Percentiles rank a stretch among this genome's conserved stretches.
phyloP scores from a whole-genome alignment of 2,888 invertebrate genomes.

The Charanyca ferruginea region DNA sequence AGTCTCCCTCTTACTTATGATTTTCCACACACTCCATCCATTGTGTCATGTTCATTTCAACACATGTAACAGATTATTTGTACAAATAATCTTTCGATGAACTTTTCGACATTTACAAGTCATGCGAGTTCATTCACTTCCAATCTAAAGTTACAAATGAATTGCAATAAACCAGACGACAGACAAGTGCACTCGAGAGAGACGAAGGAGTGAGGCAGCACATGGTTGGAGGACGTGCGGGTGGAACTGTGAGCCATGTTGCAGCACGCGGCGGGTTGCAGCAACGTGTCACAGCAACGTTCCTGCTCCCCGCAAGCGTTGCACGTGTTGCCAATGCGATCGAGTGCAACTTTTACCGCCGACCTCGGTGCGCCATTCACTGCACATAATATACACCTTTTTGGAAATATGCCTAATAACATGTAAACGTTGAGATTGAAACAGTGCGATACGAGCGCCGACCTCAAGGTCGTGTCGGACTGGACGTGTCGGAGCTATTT shows the following conservation, averaged over 20 bases:
- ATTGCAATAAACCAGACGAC: conserved; percentile 17
- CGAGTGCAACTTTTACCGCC: conserved; percentile 65
- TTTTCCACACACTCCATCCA: too few species aligned
- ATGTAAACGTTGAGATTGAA: conserved; percentile 19
- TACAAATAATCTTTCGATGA: conserved; percentile 12
- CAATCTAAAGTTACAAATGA: conserved; percentile 12
- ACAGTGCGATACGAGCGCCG: neutral
- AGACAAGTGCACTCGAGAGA: neutral
- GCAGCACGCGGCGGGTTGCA: neutral
- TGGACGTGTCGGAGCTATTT: too few species aligned
- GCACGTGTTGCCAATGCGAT: conserved; percentile 54
- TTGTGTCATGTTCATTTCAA: conserved; percentile 1
- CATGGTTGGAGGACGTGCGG: too few species aligned
- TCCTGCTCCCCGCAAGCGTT: neutral
- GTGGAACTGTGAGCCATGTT: neutral
- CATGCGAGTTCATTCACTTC: conserved; percentile 17
- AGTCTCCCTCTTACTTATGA: neutral
- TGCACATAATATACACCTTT: conserved; percentile 12
- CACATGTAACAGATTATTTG: neutral
- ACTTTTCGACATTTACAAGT: neutral
- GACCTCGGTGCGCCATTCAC: conserved; percentile 50
- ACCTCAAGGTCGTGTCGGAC: conserved; percentile 1
- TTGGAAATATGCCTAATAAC: conserved; percentile 35
- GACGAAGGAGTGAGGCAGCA: too few species aligned
- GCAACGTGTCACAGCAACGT: neutral